Percentiles rank a stretch among this genome's conserved stretches.
phyloP scores from a whole-genome alignment of 2,113 vertebrate genomes.

The Ciconia maguari region DNA sequence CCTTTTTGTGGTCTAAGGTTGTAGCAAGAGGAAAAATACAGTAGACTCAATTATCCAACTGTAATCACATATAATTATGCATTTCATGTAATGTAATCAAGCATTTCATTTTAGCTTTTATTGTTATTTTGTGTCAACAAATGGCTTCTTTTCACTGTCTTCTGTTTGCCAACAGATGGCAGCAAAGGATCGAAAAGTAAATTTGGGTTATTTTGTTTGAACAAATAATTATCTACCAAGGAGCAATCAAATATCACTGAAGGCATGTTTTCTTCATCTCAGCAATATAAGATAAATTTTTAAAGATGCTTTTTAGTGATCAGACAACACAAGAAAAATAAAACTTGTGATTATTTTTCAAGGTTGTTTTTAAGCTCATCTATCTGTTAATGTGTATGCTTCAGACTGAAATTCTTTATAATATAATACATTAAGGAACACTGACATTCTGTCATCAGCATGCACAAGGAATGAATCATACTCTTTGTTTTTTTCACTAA shows the following conservation, averaged over 20 bases:
- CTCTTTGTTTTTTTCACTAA: not conserved
- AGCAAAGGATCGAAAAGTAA: constrained; percentile 60
- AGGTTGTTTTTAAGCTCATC: constrained; percentile 38
- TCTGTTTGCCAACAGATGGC: constrained; percentile 68
- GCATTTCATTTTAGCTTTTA: not conserved
- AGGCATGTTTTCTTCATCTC: constrained; percentile 63
- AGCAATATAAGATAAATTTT: constrained; percentile 57
- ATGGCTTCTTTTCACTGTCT: not conserved
- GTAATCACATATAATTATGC: not conserved
- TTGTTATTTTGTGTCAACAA: not conserved
- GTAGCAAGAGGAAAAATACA: not conserved
- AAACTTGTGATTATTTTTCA: constrained; percentile 52
- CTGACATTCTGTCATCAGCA: not conserved
- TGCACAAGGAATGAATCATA: not conserved
- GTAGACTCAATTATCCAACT: not conserved
- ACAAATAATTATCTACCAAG: constrained; percentile 58
- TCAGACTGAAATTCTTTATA: constrained; percentile 32
- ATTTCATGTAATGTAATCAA: not conserved
- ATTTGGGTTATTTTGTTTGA: not conserved
- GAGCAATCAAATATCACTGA: constrained; percentile 70
- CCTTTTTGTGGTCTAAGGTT: not conserved
- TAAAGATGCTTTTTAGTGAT: constrained; percentile 58
- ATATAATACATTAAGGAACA: not conserved
- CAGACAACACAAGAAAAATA: constrained; percentile 41
- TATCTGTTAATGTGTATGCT: not conserved